These are phyloP conservation scores for Araneus ventricosus DNA, from an alignment of 1,140 invertebrate species.

Conservation along the genomic window DNA sequence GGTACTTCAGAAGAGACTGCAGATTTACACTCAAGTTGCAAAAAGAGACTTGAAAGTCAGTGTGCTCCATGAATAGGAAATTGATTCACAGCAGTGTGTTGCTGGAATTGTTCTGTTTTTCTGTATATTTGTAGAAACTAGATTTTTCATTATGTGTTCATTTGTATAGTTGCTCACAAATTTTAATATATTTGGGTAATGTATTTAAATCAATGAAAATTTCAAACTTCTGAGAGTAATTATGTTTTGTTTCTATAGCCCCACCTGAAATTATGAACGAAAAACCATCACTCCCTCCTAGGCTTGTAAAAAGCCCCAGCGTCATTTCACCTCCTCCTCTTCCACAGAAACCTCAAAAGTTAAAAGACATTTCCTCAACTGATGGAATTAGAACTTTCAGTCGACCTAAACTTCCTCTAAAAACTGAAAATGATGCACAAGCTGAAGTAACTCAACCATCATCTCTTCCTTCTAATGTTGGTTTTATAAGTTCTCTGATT, in stretches of 20 bases:
- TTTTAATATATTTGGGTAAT: not conserved
- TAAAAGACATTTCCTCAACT: slow-evolving; percentile 38
- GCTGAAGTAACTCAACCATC: not conserved
- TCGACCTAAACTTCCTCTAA: slow-evolving; percentile 54
- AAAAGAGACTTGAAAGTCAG: too few species aligned
- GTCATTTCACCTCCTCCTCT: slow-evolving; percentile 59
- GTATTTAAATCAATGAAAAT: not conserved
- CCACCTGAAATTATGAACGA: slow-evolving; percentile 23
- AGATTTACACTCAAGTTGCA: too few species aligned
- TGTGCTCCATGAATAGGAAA: too few species aligned
- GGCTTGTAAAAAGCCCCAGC: not conserved
- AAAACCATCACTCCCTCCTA: slow-evolving; percentile 56
- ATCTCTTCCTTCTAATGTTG: not conserved
- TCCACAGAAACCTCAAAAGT: slow-evolving; percentile 68
- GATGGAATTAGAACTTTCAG: slow-evolving; percentile 57
- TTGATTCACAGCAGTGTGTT: too few species aligned
- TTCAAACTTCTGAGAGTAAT: not conserved
- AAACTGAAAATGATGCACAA: slow-evolving; percentile 26
- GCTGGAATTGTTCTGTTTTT: too few species aligned
- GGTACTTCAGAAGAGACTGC: too few species aligned
- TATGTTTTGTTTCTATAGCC: slow-evolving; percentile 10
- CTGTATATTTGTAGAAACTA: too few species aligned
- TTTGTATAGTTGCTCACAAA: too few species aligned
- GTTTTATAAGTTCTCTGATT: slow-evolving; percentile 57
- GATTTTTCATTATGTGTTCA: too few species aligned